Conservation (phyloP, 2,797 vertebrate genomes). For the Rhinophrynus dorsalis region DNA sequence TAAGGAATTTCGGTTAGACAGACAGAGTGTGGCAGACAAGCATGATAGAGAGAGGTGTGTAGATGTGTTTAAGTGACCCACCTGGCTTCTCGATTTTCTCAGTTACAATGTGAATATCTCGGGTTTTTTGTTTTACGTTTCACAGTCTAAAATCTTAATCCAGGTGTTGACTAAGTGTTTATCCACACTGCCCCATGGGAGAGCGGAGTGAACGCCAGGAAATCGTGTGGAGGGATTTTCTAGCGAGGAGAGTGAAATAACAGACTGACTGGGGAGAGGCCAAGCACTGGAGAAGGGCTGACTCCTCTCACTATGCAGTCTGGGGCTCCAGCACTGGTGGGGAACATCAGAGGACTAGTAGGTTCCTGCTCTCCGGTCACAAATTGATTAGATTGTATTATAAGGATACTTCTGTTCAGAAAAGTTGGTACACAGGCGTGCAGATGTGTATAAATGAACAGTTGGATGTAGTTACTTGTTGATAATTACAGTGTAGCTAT, state of each 20-base stretch:
- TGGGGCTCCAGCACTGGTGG: too few relatives aligned
- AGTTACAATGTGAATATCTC: slow-evolving; percentile 39
- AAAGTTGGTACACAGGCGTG: too few relatives aligned
- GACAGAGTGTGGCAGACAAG: slow-evolving; percentile 36
- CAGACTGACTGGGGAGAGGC: slow-evolving; percentile 22
- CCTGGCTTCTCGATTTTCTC: slow-evolving; percentile 35
- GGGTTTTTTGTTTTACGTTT: slow-evolving; percentile 48
- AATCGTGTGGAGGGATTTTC: slow-evolving; percentile 15
- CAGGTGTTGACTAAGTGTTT: slow-evolving; percentile 52
- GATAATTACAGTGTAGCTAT: too few relatives aligned
- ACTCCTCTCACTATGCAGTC: background rate
- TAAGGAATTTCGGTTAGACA: slow-evolving; percentile 7
- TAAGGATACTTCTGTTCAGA: too few relatives aligned
- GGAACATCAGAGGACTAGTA: too few relatives aligned
- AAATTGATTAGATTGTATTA: too few relatives aligned
- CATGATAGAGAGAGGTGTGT: slow-evolving; percentile 33
- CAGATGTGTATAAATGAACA: too few relatives aligned
- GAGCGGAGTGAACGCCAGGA: slow-evolving; percentile 24
- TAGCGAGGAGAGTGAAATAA: slow-evolving; percentile 19
- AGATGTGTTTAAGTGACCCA: slow-evolving; percentile 38
- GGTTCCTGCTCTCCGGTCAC: too few relatives aligned
- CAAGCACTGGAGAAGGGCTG: background rate
- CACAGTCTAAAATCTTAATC: slow-evolving; percentile 48
- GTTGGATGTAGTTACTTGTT: too few relatives aligned
- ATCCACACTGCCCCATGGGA: slow-evolving; percentile 42